Evolutionary conservation across 2,888 invertebrate genomes (phyloP), one percentile per base, ranked within the genome.

Genomic region (Quadroppia sp.): DNA sequence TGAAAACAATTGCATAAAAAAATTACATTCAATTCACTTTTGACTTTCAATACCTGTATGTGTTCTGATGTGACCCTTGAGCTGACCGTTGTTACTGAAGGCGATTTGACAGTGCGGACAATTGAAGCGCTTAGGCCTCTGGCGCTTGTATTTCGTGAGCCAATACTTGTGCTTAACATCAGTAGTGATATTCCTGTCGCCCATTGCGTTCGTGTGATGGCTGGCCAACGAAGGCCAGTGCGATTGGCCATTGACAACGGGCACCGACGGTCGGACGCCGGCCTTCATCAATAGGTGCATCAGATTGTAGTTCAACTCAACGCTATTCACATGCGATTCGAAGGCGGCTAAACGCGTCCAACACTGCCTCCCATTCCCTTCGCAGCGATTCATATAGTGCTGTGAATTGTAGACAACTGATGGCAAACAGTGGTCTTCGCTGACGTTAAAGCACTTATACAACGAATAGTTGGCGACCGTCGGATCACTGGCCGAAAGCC

Each of bases 21-120:
- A n/a, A n/a, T n/a, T n/a, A n/a, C n/a, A n/a, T n/a, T n/a, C n/a
- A n/a, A n/a, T n/a, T n/a, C n/a, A n/a, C n/a, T n/a, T n/a, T n/a
- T n/a, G n/a, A n/a, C n/a, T n/a, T n/a, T n/a, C n/a, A 59, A 64
- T 82, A 83, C 92, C 93, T 45, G 94, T 93, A 80, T 94, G 94
- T 73, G 93, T 94, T 74, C 94, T 85, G 23, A 92, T 88, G 81
- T 94, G 94, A 20, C 94, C 94, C 81, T 91, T 92, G 0, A 94
- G 84, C 79, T 94, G 94, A 0, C 94, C 94, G 82, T 93, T 94
- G 82, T 94, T 94, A n/a, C 92, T 92, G 82, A 94, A 94, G 0
- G 92, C 92, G 0, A 92, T 91, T 78, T 91, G 88, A 81, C 94
- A 94, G 80, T 92, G 90, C 0, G 91, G 82, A 76, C 83, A 83